Conservation (phyloP, 2,888 invertebrate species). For the Drosophila paranaensis region DNA sequence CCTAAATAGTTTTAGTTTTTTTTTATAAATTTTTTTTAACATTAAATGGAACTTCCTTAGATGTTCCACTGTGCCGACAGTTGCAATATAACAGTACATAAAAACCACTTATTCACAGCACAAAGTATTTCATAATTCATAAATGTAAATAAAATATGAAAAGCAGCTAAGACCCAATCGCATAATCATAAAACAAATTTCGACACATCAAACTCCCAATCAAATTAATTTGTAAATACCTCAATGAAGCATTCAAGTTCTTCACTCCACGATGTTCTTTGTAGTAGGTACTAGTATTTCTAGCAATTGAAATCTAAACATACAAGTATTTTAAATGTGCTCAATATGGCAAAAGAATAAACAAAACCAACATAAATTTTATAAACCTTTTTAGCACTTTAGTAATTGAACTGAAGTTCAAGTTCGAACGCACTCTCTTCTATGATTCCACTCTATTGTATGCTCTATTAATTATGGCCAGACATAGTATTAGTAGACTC, state of each 20-base stretch:
- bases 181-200: constrained; percentile 10
- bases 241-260: constrained; percentile 64
- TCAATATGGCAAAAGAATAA: constrained; percentile 55
- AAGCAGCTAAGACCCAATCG: constrained; percentile 15
- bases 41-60: constrained; percentile 21
- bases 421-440: constrained; percentile 36
- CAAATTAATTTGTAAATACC: constrained; percentile 70
- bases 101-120: constrained; percentile 45
- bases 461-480: constrained; percentile 37
- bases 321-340: constrained; percentile 75
- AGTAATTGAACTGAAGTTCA: constrained; percentile 31
- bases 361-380: constrained; percentile 22
- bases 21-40: constrained; percentile 3
- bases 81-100: constrained; percentile 52
- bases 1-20: constrained; percentile 36
- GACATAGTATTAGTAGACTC: constrained; percentile 51
- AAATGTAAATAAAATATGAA: constrained; percentile 49
- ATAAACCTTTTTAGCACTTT: constrained; percentile 50
- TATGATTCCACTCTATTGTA: constrained; percentile 34
- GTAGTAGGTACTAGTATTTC: constrained; percentile 63
- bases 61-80: constrained; percentile 55
- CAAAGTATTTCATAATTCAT: constrained; percentile 45
- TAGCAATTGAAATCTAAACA: constrained; percentile 63
- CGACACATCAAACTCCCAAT: constrained; percentile 17
- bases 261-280: constrained; percentile 68